These are phyloP conservation scores for Paramormyrops hopkinsi DNA, from an alignment of 2,797 vertebrate genomes.

Conservation along the genomic window DNA sequence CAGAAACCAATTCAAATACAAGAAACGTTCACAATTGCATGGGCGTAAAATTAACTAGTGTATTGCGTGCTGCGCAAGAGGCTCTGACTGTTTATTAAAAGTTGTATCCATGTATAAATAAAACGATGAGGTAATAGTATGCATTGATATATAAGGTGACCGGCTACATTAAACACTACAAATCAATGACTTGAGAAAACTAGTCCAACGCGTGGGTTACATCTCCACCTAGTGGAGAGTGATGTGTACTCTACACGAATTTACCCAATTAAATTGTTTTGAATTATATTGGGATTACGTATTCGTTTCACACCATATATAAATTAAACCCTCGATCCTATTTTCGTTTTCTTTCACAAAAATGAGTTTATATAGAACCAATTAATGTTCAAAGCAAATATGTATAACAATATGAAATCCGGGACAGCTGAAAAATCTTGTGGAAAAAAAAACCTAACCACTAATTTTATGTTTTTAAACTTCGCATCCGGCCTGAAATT, in stretches of 20 bases:
- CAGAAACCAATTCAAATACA: neutral
- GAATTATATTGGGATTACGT: neutral
- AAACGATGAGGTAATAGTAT: neutral
- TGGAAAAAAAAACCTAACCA: neutral
- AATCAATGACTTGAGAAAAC: neutral
- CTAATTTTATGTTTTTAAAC: constrained; percentile 1
- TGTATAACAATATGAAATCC: neutral
- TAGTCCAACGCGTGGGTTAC: constrained; percentile 13
- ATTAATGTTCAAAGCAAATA: neutral
- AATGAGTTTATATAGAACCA: neutral
- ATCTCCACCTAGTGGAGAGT: constrained; percentile 38
- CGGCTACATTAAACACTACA: neutral
- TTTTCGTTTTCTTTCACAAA: neutral
- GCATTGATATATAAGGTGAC: neutral
- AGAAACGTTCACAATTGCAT: neutral
- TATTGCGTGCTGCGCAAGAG: neutral
- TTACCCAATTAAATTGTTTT: neutral
- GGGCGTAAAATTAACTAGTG: neutral
- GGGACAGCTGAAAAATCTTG: neutral
- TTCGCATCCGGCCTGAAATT: neutral
- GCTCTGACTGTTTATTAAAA: neutral
- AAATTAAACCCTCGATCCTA: neutral
- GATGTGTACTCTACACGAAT: neutral
- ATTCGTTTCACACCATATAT: neutral
- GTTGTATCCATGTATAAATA: neutral